Evolutionary conservation across 37 sponge, comb jelly and placozoan species (phyloP).

Genomic region (Axinella damicornis): DNA sequence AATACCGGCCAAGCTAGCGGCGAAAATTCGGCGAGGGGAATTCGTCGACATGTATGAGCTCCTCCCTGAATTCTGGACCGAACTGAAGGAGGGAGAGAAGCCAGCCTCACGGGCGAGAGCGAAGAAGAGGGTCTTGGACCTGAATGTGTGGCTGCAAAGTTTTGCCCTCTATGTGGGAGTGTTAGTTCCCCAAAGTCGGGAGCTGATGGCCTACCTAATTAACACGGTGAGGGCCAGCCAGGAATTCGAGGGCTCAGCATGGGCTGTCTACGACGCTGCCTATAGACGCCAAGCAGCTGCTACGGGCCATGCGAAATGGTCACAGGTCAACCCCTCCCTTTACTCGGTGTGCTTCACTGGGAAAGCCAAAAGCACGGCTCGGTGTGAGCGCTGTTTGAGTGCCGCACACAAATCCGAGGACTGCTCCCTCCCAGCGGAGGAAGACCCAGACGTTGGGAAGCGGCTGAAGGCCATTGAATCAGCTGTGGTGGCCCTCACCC

Average conservation of each 20-base stretch:
- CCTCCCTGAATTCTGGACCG: constrained; percentile 5
- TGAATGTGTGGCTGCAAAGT: constrained; percentile 35
- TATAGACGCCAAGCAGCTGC: neutral
- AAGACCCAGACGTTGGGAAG: neutral
- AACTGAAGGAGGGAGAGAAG: neutral
- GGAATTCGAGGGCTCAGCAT: constrained; percentile 1
- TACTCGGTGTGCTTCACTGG: constrained; percentile 14
- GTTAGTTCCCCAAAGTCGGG: no score
- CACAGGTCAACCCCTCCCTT: neutral
- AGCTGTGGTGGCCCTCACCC: neutral
- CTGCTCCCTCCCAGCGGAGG: neutral
- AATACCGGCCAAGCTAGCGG: constrained; percentile 22
- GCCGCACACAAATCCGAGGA: neutral
- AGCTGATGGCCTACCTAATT: constrained; percentile 37
- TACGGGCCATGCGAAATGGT: neutral
- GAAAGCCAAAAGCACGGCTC: neutral
- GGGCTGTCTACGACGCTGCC: neutral
- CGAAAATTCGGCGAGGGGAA: constrained; percentile 5
- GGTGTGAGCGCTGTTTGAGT: neutral
- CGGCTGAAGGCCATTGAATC: neutral
- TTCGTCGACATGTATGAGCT: constrained; percentile 11
- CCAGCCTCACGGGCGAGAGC: neutral
- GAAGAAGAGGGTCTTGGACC: constrained; percentile 4
- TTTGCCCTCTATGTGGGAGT: constrained; percentile 1
- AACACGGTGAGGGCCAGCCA: neutral